Base-by-base conservation (phyloP, 35 echinoderm and acorn worm species). In the Apostichopus parvimensis region DNA sequence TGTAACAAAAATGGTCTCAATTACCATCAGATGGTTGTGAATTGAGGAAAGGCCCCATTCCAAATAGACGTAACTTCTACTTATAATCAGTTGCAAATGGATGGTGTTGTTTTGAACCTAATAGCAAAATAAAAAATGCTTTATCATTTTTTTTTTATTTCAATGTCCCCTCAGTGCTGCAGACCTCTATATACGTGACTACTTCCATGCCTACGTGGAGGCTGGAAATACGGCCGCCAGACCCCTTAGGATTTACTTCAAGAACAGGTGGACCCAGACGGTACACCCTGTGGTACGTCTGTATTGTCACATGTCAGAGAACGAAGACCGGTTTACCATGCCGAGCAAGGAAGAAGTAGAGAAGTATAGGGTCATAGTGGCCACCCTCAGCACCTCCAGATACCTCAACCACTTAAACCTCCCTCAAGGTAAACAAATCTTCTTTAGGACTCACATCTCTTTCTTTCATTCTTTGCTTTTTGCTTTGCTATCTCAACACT, bases 211-310 rank as follows among this genome's bases (percentile, higher is more conserved):
- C 26, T 98, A 95, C 71, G 95, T 99, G 1, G 87, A 93, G 77
- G 91, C 97, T 0, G 97, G 97, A 13, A 93, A 95, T 91, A 91
- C 78, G 22, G 95, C 93, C 10, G 97, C 97, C 56, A 86, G 87
- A 1, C 97, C 97, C 15, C 95, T 99, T 5, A 70, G 97, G 21
- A 96, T 98, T 90, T 99, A 99, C 93, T 99, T 99, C 93, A 96
- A 96, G 78, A 93, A 96, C 89, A 91, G 97, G 6, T 99, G 97
- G 97, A 93, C 95, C 9, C 93, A 77, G 26, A 99, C 97, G 1
- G 97, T 99, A 57, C 93, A 99, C 80, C 94, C 91, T 5, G 26
- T 94, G 8, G 97, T 99, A 2, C 87, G 95, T 26, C 93, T 94
- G 61, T 99, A 99, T 82, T 96, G 97, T 76, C 77, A 92, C 53